These are phyloP conservation scores for Rotaria macrura DNA, from an alignment of 2,888 invertebrate species.

Conservation along the genomic window DNA sequence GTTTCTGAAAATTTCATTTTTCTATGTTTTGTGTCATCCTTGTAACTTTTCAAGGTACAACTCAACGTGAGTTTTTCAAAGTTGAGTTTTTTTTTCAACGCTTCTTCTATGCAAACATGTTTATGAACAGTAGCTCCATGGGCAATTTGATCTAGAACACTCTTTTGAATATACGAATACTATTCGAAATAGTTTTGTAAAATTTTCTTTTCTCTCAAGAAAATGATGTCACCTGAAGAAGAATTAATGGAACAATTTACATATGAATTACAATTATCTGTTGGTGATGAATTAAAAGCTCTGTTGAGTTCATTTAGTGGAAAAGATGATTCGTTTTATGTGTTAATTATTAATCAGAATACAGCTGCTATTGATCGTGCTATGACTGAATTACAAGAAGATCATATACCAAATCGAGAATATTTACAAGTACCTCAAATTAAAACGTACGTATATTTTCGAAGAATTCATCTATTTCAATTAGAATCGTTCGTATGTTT, in stretches of 20 bases:
- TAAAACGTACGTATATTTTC: neutral
- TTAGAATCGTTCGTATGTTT: no score
- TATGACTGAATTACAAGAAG: neutral
- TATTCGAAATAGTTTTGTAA: no score
- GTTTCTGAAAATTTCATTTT: no score
- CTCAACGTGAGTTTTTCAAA: no score
- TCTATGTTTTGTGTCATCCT: no score
- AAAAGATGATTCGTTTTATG: constrained; percentile 6
- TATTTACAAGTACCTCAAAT: neutral
- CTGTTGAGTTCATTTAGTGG: constrained; percentile 2
- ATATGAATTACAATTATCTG: neutral
- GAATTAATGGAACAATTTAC: neutral
- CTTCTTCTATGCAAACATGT: no score
- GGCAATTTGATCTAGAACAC: no score
- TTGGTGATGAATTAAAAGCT: neutral
- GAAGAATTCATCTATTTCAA: no score
- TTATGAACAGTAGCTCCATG: no score
- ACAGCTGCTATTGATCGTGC: neutral
- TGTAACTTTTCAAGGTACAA: no score
- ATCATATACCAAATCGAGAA: constrained; percentile 17
- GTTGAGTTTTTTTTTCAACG: no score
- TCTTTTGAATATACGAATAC: no score
- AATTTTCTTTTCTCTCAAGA: neutral
- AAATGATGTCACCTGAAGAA: neutral
- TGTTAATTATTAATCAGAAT: neutral